These are phyloP conservation scores for Cylloceria caligata DNA, from an alignment of 2,888 invertebrate species.

Conservation along the genomic window DNA sequence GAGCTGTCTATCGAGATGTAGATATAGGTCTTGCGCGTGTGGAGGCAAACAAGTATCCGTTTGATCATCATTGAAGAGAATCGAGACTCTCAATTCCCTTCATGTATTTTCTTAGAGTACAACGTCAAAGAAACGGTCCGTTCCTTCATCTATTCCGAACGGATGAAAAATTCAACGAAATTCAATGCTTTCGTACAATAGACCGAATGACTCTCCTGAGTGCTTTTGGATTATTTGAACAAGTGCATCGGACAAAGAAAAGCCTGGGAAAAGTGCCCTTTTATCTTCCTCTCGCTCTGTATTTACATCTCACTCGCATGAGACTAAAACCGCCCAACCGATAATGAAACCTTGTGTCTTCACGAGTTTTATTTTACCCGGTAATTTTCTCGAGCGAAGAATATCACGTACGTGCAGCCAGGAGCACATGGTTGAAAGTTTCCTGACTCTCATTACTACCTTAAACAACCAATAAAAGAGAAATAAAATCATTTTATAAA, in stretches of 20 bases:
- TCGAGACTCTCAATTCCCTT: not conserved
- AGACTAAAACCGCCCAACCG: constrained; percentile 9
- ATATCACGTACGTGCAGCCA: not conserved
- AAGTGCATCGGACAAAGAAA: constrained; percentile 43
- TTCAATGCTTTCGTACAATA: constrained; percentile 40
- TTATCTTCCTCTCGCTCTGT: not conserved
- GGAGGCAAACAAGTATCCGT: constrained; percentile 50
- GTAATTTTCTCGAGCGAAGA: constrained; percentile 25
- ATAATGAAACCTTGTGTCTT: constrained; percentile 22
- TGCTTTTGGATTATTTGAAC: constrained; percentile 51
- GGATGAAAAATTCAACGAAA: constrained; percentile 21
- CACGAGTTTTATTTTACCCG: constrained; percentile 2
- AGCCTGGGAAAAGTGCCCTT: constrained; percentile 32
- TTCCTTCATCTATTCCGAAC: too few relatives aligned
- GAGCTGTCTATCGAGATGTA: not conserved
- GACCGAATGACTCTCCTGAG: constrained; percentile 5
- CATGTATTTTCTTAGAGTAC: constrained; percentile 20
- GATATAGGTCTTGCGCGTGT: constrained; percentile 12
- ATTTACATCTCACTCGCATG: constrained; percentile 7
- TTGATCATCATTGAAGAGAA: constrained; percentile 49
- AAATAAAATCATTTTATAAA: not conserved
- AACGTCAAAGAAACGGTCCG: not conserved
- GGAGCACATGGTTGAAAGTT: not conserved
- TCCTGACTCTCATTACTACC: constrained; percentile 10
- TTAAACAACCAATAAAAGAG: not conserved